Conservation (phyloP, 2,113 vertebrate species). For the Ptychochromis oligacanthus region DNA sequence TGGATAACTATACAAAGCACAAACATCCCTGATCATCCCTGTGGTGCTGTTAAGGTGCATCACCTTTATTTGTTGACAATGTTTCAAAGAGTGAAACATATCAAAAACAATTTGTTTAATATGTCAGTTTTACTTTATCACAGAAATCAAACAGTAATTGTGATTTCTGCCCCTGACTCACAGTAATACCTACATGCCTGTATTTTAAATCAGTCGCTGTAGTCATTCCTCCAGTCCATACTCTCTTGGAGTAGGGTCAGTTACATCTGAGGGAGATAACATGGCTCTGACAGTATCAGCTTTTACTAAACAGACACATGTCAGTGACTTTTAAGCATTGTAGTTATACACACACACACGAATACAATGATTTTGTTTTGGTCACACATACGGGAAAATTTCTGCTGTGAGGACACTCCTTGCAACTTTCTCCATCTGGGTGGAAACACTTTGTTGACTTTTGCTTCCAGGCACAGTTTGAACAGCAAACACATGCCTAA, state of each 20-base stretch:
- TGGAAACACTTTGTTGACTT: constrained; percentile 4
- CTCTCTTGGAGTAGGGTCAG: neutral
- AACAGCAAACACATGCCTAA: neutral
- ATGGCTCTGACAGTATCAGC: neutral
- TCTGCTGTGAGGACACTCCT: constrained; percentile 8
- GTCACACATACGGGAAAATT: constrained; percentile 13
- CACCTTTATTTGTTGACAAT: neutral
- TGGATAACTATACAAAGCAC: too few species aligned
- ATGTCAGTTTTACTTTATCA: neutral
- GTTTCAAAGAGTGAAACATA: neutral
- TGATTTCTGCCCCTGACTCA: neutral
- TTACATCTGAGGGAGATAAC: neutral
- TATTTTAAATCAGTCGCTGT: neutral
- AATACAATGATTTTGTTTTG: constrained; percentile 13
- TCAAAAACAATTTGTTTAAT: neutral
- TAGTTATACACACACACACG: neutral
- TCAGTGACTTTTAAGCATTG: neutral
- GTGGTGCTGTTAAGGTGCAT: too few species aligned
- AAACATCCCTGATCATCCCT: too few species aligned
- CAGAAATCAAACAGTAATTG: neutral
- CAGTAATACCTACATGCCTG: neutral
- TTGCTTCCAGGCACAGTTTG: constrained; percentile 8
- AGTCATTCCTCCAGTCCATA: neutral
- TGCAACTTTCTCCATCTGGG: constrained; percentile 44
- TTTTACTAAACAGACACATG: neutral